Evolutionary conservation across 2,888 invertebrate species (phyloP).

Genomic region (Calameuta idolon): DNA sequence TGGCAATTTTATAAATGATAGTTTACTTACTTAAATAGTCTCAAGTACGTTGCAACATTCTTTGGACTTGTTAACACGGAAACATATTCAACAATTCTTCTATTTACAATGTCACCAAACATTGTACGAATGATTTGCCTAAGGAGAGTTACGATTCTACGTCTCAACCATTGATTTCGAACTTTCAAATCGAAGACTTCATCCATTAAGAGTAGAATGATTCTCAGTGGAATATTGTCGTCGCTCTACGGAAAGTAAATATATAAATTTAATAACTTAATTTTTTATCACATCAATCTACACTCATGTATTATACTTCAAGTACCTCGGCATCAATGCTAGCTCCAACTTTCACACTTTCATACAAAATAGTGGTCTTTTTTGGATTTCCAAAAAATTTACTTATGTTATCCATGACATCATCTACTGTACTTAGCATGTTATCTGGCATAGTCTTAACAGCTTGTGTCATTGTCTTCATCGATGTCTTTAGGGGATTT

Average conservation of each 20-base stretch:
- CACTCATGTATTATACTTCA: neutral
- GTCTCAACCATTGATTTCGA: slow-evolving; percentile 84
- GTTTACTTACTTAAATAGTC: slow-evolving; percentile 82
- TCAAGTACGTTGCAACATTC: slow-evolving; percentile 88
- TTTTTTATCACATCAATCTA: neutral
- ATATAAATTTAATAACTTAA: neutral
- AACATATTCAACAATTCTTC: slow-evolving; percentile 90
- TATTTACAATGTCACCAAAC: slow-evolving; percentile 86
- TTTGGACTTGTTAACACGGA: slow-evolving; percentile 88
- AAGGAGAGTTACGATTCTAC: slow-evolving; percentile 80
- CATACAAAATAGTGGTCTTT: slow-evolving; percentile 67
- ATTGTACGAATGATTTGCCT: slow-evolving; percentile 83
- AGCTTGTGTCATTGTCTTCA: slow-evolving; percentile 79
- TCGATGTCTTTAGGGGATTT: slow-evolving; percentile 85
- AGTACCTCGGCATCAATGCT: slow-evolving; percentile 71
- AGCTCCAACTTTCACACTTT: slow-evolving; percentile 69
- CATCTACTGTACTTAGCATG: slow-evolving; percentile 85
- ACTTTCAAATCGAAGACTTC: slow-evolving; percentile 87
- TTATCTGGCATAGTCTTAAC: slow-evolving; percentile 92
- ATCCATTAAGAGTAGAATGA: slow-evolving; percentile 83
- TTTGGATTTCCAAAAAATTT: slow-evolving; percentile 74
- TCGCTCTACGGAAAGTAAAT: slow-evolving; percentile 68
- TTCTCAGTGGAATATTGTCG: slow-evolving; percentile 85
- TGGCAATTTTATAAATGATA: slow-evolving; percentile 45
- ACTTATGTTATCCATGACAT: slow-evolving; percentile 84